phyloP scores from a whole-genome alignment of 1,140 invertebrate species.

The Eulimnadia texana region DNA sequence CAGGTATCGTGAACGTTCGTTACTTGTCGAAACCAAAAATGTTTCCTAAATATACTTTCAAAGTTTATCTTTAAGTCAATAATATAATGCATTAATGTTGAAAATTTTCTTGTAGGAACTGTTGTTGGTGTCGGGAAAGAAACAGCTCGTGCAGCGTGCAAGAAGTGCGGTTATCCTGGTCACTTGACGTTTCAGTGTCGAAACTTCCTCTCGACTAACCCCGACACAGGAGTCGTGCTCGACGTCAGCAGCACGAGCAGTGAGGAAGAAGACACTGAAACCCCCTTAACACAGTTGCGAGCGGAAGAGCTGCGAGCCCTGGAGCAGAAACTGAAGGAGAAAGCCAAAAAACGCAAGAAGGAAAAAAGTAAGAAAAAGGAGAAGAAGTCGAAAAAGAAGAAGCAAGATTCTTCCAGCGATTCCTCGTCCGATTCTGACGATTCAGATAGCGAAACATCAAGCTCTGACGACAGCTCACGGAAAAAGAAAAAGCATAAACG shows the following conservation, averaged over 20 bases:
- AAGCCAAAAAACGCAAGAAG: conserved; percentile 32
- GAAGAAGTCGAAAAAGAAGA: conserved; percentile 15
- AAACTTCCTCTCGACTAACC: conserved; percentile 84
- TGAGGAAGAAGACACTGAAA: conserved; percentile 66
- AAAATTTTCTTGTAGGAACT: too few species aligned
- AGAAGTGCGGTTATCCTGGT: conserved; percentile 86
- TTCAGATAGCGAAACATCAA: conserved; percentile 4
- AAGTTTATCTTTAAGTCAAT: too few species aligned
- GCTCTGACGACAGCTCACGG: not conserved
- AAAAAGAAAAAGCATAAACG: conserved; percentile 29
- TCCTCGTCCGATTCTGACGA: conserved; percentile 1
- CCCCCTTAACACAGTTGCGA: conserved; percentile 60
- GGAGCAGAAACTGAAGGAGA: conserved; percentile 36
- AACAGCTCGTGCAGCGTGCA: conserved; percentile 60
- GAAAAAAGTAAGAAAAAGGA: conserved; percentile 9
- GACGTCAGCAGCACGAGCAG: conserved; percentile 93
- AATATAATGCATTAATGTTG: too few species aligned
- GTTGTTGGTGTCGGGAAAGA: conserved; percentile 40
- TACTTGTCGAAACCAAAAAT: too few species aligned
- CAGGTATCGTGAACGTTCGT: too few species aligned
- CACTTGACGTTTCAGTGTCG: conserved; percentile 92
- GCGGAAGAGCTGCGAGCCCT: conserved; percentile 49
- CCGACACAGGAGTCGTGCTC: conserved; percentile 64
- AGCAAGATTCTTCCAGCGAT: conserved; percentile 6
- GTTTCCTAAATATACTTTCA: too few species aligned